Evolutionary conservation across 2,797 vertebrate genomes (phyloP), one percentile per base, ranked within the genome.

Genomic region (Anguilla pacifica): DNA sequence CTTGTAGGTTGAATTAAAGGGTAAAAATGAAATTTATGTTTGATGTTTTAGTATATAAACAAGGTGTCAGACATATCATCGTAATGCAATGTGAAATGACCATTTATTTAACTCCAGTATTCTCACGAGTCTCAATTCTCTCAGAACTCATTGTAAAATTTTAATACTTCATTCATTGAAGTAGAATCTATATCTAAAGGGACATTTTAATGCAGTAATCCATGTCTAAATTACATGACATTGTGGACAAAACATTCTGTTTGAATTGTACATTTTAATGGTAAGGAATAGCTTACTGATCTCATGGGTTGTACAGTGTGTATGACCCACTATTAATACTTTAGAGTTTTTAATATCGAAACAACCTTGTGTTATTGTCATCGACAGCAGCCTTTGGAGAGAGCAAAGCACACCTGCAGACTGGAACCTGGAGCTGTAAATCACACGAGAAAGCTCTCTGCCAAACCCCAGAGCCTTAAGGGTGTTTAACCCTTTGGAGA

Each of bases 381-480:
- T 91, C 49, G 82, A 84, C 86, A 87, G 85, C 67, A 19, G 22
- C 87, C 64, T 2, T 67, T 61, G 6, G 46, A 35, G 77, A 64
- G 87, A 90, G 89, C 88, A 85, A 86, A 87, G 86, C 90, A 87
- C 90, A 91, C 89, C 92, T 92, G 89, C 84, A 87, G 49, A 31
- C 85, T 49, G 4, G 35, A 22, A 4, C 57, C 43, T 79, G 39
- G 57, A 88, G 51, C 61, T 89, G 90, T 90, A 86, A 82, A 49
- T n/a, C 43, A 25, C 79, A 51, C 1, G 89, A 90, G 90, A 89
- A 88, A 89, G 89, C 81, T 88, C 88, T 84, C 87, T 61, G 88
- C 86, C 88, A 88, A 83, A 89, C 92, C 91, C 90, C 35, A 87
- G 87, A 90, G 90, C 88, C 11, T 88, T 31, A 61, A 70, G 84